Evolutionary conservation across 2,113 vertebrate genomes (phyloP).

Genomic region (Sinocyclocheilus anophthalmus): DNA sequence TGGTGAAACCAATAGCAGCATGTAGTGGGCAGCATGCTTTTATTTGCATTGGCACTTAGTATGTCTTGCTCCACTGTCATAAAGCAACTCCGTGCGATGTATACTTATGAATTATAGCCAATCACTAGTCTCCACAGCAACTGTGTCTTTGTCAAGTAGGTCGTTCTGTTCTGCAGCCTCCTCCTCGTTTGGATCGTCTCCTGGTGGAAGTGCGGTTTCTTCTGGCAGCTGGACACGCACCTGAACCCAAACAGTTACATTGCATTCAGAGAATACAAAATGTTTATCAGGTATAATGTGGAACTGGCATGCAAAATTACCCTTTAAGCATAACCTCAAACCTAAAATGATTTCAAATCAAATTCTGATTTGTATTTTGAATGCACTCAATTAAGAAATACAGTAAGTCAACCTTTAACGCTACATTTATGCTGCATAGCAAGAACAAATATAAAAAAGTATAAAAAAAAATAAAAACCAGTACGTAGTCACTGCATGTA

Average conservation of each 20-base stretch:
- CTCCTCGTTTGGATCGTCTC: background rate
- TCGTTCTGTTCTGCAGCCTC: slow-evolving; percentile 65
- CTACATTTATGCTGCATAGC: background rate
- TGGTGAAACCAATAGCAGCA: background rate
- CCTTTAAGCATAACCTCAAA: background rate
- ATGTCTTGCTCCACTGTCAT: background rate
- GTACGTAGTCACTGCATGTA: background rate
- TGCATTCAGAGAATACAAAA: background rate
- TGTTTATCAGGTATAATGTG: background rate
- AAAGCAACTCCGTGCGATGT: background rate
- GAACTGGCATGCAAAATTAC: no score
- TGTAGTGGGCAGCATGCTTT: background rate
- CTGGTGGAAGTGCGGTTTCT: background rate
- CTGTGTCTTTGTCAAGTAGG: slow-evolving; percentile 54
- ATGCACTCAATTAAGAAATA: background rate
- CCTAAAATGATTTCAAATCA: background rate
- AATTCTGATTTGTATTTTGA: background rate
- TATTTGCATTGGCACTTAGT: slow-evolving; percentile 8
- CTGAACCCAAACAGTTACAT: slow-evolving; percentile 29
- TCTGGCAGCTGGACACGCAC: slow-evolving; percentile 19
- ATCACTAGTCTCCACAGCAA: slow-evolving; percentile 51
- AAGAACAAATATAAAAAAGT: background rate
- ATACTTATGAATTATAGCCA: slow-evolving; percentile 61
- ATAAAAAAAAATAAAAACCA: no score
- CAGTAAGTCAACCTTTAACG: background rate